Base-by-base conservation (phyloP, 2,113 vertebrate genomes). In the Crypturellus undulatus region DNA sequence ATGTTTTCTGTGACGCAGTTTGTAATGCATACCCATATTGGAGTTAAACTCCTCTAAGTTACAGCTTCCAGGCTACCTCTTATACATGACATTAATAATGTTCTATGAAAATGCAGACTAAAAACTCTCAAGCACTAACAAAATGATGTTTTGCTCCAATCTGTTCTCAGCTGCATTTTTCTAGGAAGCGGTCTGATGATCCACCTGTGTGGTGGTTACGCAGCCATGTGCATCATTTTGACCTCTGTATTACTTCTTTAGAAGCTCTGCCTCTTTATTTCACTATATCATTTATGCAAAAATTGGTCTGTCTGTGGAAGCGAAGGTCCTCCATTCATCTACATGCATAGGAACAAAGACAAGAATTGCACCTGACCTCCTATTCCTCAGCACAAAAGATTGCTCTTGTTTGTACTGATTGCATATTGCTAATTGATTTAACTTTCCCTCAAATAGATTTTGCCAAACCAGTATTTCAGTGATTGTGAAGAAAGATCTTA, bases 131-230 rank as follows among this genome's bases (percentile, higher is more conserved):
- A 84, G 22, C 43, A 34, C 16, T 19, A 59, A 65, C 10, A 43
- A 92, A 70, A 72, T 0, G 0, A 47, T 25, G 17, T 65, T 2
- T 42, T 36, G 20, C 10, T 62, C 13, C 34, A 32, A 47, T 12
- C 6, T 60, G 16, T 49, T 80, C 77, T 47, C 64, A 67, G 51
- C 7, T 19, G 21, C 14, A 10, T 62, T 91, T 62, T 80, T 78
- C 36, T 49, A 62, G 45, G 85, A 88, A 60, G 25, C 12, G 77
- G 19, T 2, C 51, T 78, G 43, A 64, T 65, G 20, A 45, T 32
- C 6, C 54, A 56, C 9, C 65, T 78, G 28, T 22, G 30, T 45
- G 19, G 22, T 67, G 34, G 47, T 65, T 62, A 83, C 14, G 9
- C 25, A 78, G 26, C 7, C 20, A 58, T 14, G 14, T 22, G 30